Base-by-base conservation (phyloP, 2,888 invertebrate genomes). In the Agrotis clavis region DNA sequence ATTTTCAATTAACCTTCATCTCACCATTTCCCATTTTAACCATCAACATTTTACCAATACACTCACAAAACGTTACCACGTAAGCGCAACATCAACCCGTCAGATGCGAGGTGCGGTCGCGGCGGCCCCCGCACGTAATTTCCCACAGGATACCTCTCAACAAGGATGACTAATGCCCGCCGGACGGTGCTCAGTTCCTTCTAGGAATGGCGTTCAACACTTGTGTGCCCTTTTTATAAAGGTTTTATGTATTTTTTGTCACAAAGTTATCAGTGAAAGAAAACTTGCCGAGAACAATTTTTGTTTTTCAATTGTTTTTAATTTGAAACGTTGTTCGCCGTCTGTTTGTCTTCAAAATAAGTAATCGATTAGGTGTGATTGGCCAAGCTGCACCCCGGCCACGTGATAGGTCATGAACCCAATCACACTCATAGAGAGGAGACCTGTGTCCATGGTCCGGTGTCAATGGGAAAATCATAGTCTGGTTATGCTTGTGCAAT, bases 101-200 rank as follows among this genome's bases (percentile, higher is more conserved):
- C 81, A 82, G 67, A 81, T 63, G 78, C 80, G 78, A 74, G 60
- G 66, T 75, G 86, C 85, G 88, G 89, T 82, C 83, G 80, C 71
- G 19, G 63, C 51, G 79, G 79, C 85, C 77, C 81, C 83, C 79
- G 88, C 87, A 82, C 85, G 92, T 95, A 95, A 96, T 96, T 96
- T 96, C 95, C 95, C 95, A 78, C 86, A 92, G 95, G 95, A 94
- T 91, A 88, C 90, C 94, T 94, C 91, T 95, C 95, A 94, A 88
- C 94, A 89, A 84, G 90, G 92, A 94, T 94, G 93, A 95, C 91
- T 93, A 92, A 95, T 94, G 94, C 91, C 86, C 91, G 89, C 90
- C 89, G 92, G 92, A 92, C 93, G 91, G 72, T 72, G 59, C 88
- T 89, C 82, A 85, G 89, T 87, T 91, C 79, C 76, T 77, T 83